phyloP scores from a whole-genome alignment of 2,797 vertebrate species.

The Fistularia tabacaria region DNA sequence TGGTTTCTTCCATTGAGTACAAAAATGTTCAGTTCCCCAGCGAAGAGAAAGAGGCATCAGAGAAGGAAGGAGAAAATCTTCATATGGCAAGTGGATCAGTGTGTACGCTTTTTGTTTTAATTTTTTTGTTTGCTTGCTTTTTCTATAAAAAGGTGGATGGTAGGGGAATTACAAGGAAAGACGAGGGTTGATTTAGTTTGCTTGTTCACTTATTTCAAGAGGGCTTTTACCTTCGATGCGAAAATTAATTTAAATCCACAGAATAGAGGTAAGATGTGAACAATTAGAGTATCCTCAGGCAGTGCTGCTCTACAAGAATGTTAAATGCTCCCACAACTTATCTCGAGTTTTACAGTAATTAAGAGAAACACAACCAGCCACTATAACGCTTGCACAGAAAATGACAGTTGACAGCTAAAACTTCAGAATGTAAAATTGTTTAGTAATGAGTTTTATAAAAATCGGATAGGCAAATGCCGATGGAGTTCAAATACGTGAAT shows the following conservation, averaged over 20 bases:
- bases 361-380: constrained; percentile 1
- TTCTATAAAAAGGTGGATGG: constrained; percentile 4
- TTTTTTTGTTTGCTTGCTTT: too few species aligned
- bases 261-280: constrained; percentile 25
- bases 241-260: constrained; percentile 16
- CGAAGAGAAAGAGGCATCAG: constrained; percentile 7
- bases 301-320: constrained; percentile 15
- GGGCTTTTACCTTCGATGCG: background rate
- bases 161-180: background rate
- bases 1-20: constrained; percentile 54
- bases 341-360: background rate
- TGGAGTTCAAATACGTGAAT: too few species aligned
- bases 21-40: constrained; percentile 28
- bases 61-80: constrained; percentile 16
- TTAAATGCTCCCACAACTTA: constrained; percentile 9
- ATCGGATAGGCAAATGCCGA: too few species aligned
- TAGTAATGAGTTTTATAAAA: too few species aligned
- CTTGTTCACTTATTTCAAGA: constrained; percentile 11
- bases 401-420: too few species aligned
- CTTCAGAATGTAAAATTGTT: too few species aligned
- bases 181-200: constrained; percentile 2
- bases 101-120: too few species aligned
- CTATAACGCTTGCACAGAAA: too few species aligned
- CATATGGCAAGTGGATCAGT: background rate
- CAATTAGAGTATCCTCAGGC: constrained; percentile 34